A percentile compares a stretch with the other conserved stretches of the same genome.
Conservation (phyloP, 1,140 invertebrate genomes). For the Heliconius hewitsoni region DNA sequence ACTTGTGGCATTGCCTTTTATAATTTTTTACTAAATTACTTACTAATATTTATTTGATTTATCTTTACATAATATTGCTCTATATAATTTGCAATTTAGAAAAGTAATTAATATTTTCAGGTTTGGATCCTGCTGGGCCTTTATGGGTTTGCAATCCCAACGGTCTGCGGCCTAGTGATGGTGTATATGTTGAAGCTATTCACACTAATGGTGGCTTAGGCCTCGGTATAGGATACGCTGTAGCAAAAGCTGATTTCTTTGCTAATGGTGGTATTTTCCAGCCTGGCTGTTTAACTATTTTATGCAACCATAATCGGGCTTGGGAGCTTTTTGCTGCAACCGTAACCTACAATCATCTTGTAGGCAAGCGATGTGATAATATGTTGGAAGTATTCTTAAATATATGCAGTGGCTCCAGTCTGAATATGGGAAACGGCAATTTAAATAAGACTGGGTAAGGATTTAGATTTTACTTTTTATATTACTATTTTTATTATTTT, state of each 20-base stretch:
- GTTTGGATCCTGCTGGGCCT: slow-evolving; percentile 25
- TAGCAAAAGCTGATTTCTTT: slow-evolving; percentile 88
- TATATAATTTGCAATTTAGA: no score
- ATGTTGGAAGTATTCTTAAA: slow-evolving; percentile 46
- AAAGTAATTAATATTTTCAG: slow-evolving; percentile 9
- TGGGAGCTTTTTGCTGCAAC: slow-evolving; percentile 83
- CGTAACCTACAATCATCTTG: slow-evolving; percentile 52
- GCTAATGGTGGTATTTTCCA: slow-evolving; percentile 86
- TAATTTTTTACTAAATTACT: no score
- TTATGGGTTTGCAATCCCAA: slow-evolving; percentile 77
- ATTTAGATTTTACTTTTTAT: no score
- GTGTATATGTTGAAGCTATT: slow-evolving; percentile 85
- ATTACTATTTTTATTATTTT: no score
- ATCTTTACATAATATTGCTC: no score
- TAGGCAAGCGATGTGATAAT: slow-evolving; percentile 47
- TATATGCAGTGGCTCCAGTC: slow-evolving; percentile 43
- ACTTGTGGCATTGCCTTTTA: no score
- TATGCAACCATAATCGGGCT: slow-evolving; percentile 84
- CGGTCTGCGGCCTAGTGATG: slow-evolving; percentile 80
- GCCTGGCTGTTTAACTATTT: slow-evolving; percentile 75
- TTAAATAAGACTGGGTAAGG: slow-evolving; percentile 31
- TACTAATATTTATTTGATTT: no score
- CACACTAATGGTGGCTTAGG: slow-evolving; percentile 87
- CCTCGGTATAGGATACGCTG: slow-evolving; percentile 79
- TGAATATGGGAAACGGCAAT: slow-evolving; percentile 56